These are phyloP conservation scores for Notarius quadriscutis DNA, from an alignment of 2,113 vertebrate species.

Conservation along the genomic window DNA sequence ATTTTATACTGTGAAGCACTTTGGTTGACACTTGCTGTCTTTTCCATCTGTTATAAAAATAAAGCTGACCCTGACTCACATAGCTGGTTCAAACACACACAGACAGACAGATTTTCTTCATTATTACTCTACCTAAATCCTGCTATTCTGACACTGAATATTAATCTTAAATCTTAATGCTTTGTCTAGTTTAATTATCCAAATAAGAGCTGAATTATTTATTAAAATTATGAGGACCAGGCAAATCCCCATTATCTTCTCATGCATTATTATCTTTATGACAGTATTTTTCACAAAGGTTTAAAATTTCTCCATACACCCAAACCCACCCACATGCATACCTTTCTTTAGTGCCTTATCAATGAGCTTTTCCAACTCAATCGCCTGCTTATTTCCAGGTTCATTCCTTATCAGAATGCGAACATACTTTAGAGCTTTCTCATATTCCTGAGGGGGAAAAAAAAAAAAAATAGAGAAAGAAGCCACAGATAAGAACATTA, in stretches of 20 bases:
- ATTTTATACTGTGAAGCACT: no score
- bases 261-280: not conserved
- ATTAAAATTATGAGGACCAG: no score
- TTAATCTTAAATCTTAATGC: no score
- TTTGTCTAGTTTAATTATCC: no score
- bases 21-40: no score
- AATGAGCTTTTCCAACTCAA: constrained; percentile 85
- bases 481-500: not conserved
- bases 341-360: constrained; percentile 87
- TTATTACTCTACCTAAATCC: no score
- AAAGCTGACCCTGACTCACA: not conserved
- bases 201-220: no score
- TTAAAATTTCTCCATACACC: not conserved
- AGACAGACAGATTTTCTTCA: no score
- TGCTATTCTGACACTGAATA: no score
- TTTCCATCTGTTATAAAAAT: no score
- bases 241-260: not conserved
- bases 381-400: constrained; percentile 85
- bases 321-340: constrained; percentile 32
- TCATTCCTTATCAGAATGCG: constrained; percentile 82
- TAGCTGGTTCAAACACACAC: no score
- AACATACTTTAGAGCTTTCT: constrained; percentile 84
- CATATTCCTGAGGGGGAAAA: constrained; percentile 79
- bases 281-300: not conserved
- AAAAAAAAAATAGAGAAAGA: not conserved